Base-by-base conservation (phyloP, 2,797 vertebrate genomes). In the Gastrophryne carolinensis region DNA sequence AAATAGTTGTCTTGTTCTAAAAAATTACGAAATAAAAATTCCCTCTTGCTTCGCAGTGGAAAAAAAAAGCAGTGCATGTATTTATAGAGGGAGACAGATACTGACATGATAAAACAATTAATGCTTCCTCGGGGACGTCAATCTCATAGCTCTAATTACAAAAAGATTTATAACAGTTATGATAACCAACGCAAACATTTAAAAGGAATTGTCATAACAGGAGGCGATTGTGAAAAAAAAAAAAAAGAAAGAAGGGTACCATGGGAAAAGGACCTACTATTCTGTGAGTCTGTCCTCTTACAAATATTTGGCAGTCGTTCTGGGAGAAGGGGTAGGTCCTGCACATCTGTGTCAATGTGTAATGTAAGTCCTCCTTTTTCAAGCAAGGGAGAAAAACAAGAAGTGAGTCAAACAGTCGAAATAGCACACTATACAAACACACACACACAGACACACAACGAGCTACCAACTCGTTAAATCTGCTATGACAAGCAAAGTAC, bases 351-450 rank as follows among this genome's bases (percentile, higher is more conserved):
- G 68, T 78, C 75, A 78, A 78, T 72, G 75, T 78, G 60, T 64
- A 78, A 72, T 65, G 64, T 72, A 78, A 78, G 61, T 78, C 75
- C 75, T 72, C 75, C 75, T 78, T 78, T 78, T 78, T 50, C 53
- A n/a, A 72, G 72, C 58, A 58, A 77, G 72, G 52, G 75, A 77
- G 39, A 78, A 78, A 78, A 72, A 78, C 68, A 78, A 72, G 61
- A 41, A 57, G 27, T 66, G 60, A 78, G 72, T 78, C 44, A 78
- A 78, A 78, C 75, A 78, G 61, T 44, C 10, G 53, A 49, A 54
- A 72, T 19, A 37, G 29, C 26, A 64, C 5, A 19, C 50, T 47
- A 77, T 49, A 50, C 21, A 63, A 63, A 41, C 27, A 63, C 4
- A 60, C 17, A 60, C 19, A 21, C 30, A 58, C 24, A 58, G 3